These are phyloP conservation scores for Scomberomorus guttatus DNA, from an alignment of 2,797 vertebrate genomes.

Conservation along the genomic window DNA sequence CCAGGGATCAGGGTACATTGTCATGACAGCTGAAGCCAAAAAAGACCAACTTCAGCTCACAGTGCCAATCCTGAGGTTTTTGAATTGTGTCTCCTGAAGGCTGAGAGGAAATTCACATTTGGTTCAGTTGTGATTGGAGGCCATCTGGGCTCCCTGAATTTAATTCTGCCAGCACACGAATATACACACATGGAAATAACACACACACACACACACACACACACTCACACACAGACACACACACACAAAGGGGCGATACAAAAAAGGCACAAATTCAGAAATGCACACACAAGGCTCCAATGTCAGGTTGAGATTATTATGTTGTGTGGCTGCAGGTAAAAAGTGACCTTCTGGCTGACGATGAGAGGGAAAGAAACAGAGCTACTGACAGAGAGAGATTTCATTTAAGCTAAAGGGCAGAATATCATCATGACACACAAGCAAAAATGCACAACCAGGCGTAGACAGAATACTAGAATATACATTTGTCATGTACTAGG, in stretches of 20 bases:
- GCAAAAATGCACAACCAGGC: conserved; percentile 26
- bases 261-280: conserved; percentile 21
- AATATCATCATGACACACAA: conserved; percentile 47
- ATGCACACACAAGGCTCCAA: conserved; percentile 26
- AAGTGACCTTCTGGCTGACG: conserved; percentile 60
- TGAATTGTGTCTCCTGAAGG: conserved; percentile 46
- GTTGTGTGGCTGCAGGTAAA: conserved; percentile 68
- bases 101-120: conserved; percentile 50
- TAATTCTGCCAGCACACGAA: conserved; percentile 18
- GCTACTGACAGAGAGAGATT: conserved; percentile 36
- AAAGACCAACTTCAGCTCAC: conserved; percentile 52
- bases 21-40: conserved; percentile 62
- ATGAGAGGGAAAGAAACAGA: conserved; percentile 51
- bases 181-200: background rate
- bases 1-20: conserved; percentile 51
- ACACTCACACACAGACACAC: conserved; percentile 13
- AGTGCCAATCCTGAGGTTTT: conserved; percentile 43
- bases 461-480: conserved; percentile 5
- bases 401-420: conserved; percentile 46
- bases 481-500: background rate
- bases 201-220: conserved; percentile 14
- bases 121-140: conserved; percentile 43
- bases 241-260: conserved; percentile 19
- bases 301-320: conserved; percentile 60
- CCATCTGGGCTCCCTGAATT: conserved; percentile 49